phyloP scores from a whole-genome alignment of 2,797 vertebrate genomes.

The Scleropages formosus region DNA sequence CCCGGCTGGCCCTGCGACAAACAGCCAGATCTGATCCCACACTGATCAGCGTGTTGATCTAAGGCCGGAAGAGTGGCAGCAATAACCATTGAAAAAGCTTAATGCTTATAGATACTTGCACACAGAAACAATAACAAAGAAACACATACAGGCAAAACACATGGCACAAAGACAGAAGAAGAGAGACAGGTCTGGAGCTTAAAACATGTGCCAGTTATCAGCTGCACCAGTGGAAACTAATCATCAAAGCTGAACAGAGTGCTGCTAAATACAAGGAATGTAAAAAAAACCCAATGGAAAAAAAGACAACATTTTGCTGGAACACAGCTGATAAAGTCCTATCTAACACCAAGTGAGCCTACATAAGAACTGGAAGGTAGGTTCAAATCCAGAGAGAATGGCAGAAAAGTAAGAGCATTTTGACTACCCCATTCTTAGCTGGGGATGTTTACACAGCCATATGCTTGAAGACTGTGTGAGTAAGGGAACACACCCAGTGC shows the following conservation, averaged over 20 bases:
- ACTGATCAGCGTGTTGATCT: neutral
- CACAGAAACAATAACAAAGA: neutral
- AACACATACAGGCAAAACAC: constrained; percentile 1
- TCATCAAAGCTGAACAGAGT: constrained; percentile 17
- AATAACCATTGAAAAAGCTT: neutral
- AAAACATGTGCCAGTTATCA: constrained; percentile 5
- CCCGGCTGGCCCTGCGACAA: no score
- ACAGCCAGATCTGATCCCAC: neutral
- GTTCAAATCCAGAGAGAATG: neutral
- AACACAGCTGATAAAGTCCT: constrained; percentile 15
- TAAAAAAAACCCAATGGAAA: constrained; percentile 15
- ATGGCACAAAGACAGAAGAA: neutral
- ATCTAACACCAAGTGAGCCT: neutral
- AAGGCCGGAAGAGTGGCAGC: constrained; percentile 6
- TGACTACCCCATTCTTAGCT: neutral
- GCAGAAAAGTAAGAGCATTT: neutral
- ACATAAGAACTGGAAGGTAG: neutral
- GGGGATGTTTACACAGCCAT: constrained; percentile 14
- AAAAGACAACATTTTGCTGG: constrained; percentile 1
- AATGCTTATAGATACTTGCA: constrained; percentile 1
- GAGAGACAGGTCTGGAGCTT: constrained; percentile 20
- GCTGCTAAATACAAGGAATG: constrained; percentile 14
- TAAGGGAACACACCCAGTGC: neutral
- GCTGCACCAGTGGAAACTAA: constrained; percentile 14
- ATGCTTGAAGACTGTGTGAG: neutral